Percentiles rank a stretch among this genome's conserved stretches.
Conservation (phyloP, 2,888 invertebrate species). For the Empis stercorea region DNA sequence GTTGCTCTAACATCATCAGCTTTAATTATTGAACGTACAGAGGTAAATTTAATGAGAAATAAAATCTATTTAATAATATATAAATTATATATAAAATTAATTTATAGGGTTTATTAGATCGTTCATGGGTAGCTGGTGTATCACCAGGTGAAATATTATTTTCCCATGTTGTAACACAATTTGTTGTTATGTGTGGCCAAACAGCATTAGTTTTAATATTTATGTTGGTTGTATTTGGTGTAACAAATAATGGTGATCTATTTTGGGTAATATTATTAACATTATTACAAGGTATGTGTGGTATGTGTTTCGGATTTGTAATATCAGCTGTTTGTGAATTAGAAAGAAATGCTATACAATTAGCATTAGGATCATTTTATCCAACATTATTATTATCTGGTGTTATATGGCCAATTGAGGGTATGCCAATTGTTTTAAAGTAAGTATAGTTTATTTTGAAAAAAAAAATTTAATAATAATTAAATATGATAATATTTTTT, state of each 20-base stretch:
- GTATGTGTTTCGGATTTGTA: slow-evolving; percentile 94
- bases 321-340: slow-evolving; percentile 86
- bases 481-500: background rate
- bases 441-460: slow-evolving; percentile 18
- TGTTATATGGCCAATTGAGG: slow-evolving; percentile 94
- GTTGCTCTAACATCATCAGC: slow-evolving; percentile 88
- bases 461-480: background rate
- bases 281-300: slow-evolving; percentile 80
- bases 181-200: slow-evolving; percentile 90
- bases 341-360: slow-evolving; percentile 84
- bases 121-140: slow-evolving; percentile 90
- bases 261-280: slow-evolving; percentile 74
- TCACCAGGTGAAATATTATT: slow-evolving; percentile 83
- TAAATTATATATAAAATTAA: background rate
- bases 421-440: slow-evolving; percentile 76
- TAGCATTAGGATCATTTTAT: slow-evolving; percentile 88
- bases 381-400: slow-evolving; percentile 85
- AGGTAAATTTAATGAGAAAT: slow-evolving; percentile 31
- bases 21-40: slow-evolving; percentile 80
- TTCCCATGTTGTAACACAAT: slow-evolving; percentile 88
- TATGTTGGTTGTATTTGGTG: slow-evolving; percentile 81
- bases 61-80: background rate
- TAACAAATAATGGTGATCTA: slow-evolving; percentile 80
- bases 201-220: slow-evolving; percentile 80
- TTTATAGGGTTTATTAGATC: slow-evolving; percentile 61